Conservation (phyloP, 2,797 vertebrate species). For the Gymnopithys bicolor region DNA sequence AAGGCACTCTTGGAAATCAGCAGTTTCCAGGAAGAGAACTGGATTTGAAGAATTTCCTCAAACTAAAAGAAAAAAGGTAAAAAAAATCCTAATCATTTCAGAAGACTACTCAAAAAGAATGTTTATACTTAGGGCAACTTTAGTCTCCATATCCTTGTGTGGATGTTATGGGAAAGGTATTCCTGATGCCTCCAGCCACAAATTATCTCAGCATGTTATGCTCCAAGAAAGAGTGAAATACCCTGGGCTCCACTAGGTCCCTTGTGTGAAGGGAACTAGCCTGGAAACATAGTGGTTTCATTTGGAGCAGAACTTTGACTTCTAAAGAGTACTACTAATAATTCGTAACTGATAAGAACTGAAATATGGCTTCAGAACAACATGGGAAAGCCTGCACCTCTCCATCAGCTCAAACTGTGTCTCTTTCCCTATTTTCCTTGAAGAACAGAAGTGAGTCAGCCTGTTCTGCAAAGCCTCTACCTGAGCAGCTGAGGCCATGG, state of each 20-base stretch:
- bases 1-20: rapidly evolving
- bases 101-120: background rate
- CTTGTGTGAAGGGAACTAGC: background rate
- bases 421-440: background rate
- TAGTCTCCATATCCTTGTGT: background rate
- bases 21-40: background rate
- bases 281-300: background rate
- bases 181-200: background rate
- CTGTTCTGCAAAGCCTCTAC: background rate
- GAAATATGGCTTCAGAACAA: background rate
- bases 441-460: background rate
- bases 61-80: background rate
- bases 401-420: background rate
- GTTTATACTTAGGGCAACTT: background rate
- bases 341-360: background rate
- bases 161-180: background rate
- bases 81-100: background rate
- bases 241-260: background rate
- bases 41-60: background rate
- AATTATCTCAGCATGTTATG: background rate
- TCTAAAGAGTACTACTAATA: background rate
- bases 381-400: rapidly evolving
- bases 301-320: background rate
- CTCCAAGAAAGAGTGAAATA: background rate
- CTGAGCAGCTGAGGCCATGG: background rate